Evolutionary conservation across 2,113 vertebrate genomes (phyloP).

Genomic region (Syngnathoides biaculeatus): DNA sequence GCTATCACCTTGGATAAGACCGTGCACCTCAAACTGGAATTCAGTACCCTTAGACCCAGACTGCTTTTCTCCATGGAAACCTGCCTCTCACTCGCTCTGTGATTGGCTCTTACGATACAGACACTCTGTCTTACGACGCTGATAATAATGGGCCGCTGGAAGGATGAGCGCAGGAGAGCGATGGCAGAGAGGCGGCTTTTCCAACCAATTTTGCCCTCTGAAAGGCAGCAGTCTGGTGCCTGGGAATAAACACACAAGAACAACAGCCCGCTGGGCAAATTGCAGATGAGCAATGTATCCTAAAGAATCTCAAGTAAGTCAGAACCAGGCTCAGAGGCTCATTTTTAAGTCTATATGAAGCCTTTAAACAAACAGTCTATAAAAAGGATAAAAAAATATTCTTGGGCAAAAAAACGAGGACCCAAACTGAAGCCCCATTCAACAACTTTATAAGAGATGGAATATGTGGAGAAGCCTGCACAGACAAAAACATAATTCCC

Average conservation of each 20-base stretch:
- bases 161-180: conserved; percentile 46
- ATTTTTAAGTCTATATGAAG: background rate
- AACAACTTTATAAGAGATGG: conserved; percentile 36
- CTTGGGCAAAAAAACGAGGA: conserved; percentile 34
- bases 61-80: conserved; percentile 67
- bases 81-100: conserved; percentile 39
- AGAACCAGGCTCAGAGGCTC: conserved; percentile 12
- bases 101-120: conserved; percentile 62
- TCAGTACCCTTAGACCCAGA: conserved; percentile 31
- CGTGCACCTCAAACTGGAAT: conserved; percentile 42
- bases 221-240: conserved; percentile 30
- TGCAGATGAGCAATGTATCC: background rate
- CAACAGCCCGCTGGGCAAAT: conserved; percentile 4
- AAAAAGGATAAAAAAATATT: conserved; percentile 1
- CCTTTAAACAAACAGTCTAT: background rate
- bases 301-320: conserved; percentile 4
- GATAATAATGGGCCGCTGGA: conserved; percentile 54
- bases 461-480: conserved; percentile 31
- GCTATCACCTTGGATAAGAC: conserved; percentile 52
- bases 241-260: background rate
- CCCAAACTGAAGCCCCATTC: conserved; percentile 31
- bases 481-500: conserved; percentile 48
- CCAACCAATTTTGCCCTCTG: conserved; percentile 42
- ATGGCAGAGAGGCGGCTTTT: conserved; percentile 38
- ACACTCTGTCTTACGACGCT: conserved; percentile 60